Conservation (phyloP, 2,113 vertebrate species). For the Charina bottae region DNA sequence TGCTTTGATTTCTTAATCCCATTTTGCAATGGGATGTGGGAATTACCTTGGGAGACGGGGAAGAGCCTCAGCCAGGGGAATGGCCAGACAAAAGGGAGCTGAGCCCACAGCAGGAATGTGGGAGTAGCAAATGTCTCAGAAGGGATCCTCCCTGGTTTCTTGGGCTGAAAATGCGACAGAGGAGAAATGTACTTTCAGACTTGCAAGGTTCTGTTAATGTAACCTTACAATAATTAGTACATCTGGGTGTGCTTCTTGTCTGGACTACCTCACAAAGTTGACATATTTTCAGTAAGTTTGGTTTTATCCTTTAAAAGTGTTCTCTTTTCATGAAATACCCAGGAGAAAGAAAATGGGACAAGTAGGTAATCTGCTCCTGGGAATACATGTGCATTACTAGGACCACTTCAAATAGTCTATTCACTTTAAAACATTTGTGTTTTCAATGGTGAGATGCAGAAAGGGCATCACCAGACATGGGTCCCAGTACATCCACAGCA, state of each 20-base stretch:
- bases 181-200: not conserved
- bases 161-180: not conserved
- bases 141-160: not conserved
- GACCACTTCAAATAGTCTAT: not conserved
- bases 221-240: not conserved
- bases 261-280: not conserved
- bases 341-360: slow-evolving; percentile 4
- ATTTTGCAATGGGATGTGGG: not conserved
- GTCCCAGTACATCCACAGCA: not conserved
- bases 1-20: not conserved
- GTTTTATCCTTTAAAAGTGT: not conserved
- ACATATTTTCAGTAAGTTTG: not conserved
- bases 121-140: not conserved
- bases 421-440: not conserved
- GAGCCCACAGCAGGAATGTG: not conserved
- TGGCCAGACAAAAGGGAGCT: not conserved
- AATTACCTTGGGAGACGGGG: not conserved
- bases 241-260: not conserved
- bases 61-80: not conserved
- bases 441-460: not conserved
- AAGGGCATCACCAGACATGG: not conserved
- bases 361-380: not conserved
- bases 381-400: not conserved
- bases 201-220: not conserved
- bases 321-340: not conserved